phyloP scores from a whole-genome alignment of 2,113 vertebrate genomes.

The Monopterus albus region DNA sequence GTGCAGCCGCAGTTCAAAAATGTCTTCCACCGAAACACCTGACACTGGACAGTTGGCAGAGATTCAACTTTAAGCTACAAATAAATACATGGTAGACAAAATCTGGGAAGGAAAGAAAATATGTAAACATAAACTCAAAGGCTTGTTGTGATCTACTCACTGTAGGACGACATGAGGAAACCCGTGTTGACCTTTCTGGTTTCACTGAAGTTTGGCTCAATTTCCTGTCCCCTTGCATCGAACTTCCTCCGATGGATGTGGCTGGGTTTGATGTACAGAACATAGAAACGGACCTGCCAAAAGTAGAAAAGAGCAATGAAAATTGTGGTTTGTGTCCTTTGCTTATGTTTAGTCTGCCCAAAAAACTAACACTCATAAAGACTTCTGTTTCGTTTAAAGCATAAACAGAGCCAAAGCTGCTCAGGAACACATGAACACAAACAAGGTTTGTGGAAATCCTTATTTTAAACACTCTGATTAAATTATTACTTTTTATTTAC shows the following conservation, averaged over 20 bases:
- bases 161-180: conserved; percentile 91
- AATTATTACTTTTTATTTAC: too few relatives aligned
- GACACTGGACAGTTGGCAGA: neutral
- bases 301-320: neutral
- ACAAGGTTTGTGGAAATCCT: neutral
- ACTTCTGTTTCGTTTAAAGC: neutral
- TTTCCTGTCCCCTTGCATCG: conserved; percentile 85
- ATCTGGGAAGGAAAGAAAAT: neutral
- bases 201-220: conserved; percentile 89
- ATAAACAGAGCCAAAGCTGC: neutral
- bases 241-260: conserved; percentile 85
- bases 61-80: neutral
- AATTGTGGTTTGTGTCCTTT: neutral
- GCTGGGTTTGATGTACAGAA: conserved; percentile 85
- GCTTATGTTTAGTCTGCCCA: neutral
- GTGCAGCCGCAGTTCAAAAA: too few relatives aligned
- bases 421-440: neutral
- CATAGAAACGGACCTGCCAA: conserved; percentile 84
- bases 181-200: conserved; percentile 90
- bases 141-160: conserved; percentile 78
- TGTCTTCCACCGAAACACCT: too few relatives aligned
- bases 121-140: neutral
- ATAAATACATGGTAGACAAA: neutral
- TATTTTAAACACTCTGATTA: too few relatives aligned
- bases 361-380: neutral